Conservation (phyloP, 2,888 invertebrate genomes). For the Sylvicola fuscatus region DNA sequence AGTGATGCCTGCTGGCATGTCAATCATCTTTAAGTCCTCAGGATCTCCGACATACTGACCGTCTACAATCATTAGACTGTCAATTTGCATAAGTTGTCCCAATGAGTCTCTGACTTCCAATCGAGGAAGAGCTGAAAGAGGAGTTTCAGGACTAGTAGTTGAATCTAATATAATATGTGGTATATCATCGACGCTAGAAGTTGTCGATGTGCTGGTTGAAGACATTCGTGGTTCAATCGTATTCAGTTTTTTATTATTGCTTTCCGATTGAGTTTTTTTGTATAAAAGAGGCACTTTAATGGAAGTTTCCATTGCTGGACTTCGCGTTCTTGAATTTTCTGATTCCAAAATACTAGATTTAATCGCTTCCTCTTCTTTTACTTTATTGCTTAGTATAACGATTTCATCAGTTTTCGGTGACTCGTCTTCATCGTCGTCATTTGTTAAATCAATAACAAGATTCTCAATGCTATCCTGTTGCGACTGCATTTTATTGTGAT, state of each 20-base stretch:
- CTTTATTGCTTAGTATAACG: constrained; percentile 4
- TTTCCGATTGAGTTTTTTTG: constrained; percentile 18
- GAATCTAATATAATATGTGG: constrained; percentile 25
- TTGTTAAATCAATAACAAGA: constrained; percentile 7
- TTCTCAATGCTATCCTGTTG: constrained; percentile 4
- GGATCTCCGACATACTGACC: constrained; percentile 26
- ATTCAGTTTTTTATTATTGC: too few relatives aligned
- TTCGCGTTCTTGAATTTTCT: constrained; percentile 25
- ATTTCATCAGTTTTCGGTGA: constrained; percentile 13
- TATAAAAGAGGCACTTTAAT: constrained; percentile 33
- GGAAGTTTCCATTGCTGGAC: constrained; percentile 40
- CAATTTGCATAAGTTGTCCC: constrained; percentile 41
- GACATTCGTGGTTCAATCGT: constrained; percentile 19
- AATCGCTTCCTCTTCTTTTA: constrained; percentile 4
- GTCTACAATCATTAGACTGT: constrained; percentile 34
- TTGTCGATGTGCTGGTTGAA: constrained; percentile 22
- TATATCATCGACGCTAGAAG: constrained; percentile 23
- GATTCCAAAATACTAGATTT: neutral
- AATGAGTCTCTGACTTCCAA: constrained; percentile 52
- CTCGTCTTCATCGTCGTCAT: constrained; percentile 10
- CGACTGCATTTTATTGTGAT: too few relatives aligned
- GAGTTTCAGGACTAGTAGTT: constrained; percentile 25
- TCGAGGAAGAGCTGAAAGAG: constrained; percentile 28
- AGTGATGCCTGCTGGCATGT: constrained; percentile 21
- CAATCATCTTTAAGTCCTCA: constrained; percentile 22